These are phyloP conservation scores for Tragelaphus imberbis DNA, from an alignment of 2,113 vertebrate genomes.

Conservation along the genomic window DNA sequence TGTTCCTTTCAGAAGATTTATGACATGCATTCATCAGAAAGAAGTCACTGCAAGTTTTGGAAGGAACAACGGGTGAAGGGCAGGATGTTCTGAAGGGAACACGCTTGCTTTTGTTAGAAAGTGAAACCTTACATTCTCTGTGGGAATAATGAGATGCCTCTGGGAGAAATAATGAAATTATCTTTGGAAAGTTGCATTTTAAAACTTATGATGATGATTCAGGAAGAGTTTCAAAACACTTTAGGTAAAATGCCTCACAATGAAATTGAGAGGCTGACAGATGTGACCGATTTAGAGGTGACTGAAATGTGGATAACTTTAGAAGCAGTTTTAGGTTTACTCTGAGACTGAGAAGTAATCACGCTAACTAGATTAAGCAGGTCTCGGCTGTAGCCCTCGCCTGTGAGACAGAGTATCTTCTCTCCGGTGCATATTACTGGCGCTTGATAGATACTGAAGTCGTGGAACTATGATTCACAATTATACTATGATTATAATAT, in stretches of 20 bases:
- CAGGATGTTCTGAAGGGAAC: neutral
- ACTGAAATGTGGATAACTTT: neutral
- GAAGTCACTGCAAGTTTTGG: neutral
- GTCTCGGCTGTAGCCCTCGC: neutral
- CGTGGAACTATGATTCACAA: neutral
- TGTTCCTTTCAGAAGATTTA: conserved; percentile 35
- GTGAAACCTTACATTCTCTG: conserved; percentile 26
- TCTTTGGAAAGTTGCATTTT: conserved; percentile 18
- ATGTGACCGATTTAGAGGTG: neutral
- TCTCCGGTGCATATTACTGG: neutral
- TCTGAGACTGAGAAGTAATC: neutral
- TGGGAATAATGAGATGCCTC: neutral
- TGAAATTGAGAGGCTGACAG: neutral
- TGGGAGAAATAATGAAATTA: neutral
- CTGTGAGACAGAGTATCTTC: neutral
- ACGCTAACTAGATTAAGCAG: neutral
- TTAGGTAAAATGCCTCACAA: neutral
- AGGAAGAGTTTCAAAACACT: neutral
- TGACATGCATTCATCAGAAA: neutral
- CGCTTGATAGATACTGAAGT: neutral
- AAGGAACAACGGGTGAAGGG: neutral
- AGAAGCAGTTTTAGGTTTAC: neutral
- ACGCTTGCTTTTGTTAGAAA: conserved; percentile 32
- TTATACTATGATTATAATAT: neutral
- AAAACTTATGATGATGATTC: neutral